Base-by-base conservation (phyloP, 2,888 invertebrate species). In the Lordiphosa fenestrarum region DNA sequence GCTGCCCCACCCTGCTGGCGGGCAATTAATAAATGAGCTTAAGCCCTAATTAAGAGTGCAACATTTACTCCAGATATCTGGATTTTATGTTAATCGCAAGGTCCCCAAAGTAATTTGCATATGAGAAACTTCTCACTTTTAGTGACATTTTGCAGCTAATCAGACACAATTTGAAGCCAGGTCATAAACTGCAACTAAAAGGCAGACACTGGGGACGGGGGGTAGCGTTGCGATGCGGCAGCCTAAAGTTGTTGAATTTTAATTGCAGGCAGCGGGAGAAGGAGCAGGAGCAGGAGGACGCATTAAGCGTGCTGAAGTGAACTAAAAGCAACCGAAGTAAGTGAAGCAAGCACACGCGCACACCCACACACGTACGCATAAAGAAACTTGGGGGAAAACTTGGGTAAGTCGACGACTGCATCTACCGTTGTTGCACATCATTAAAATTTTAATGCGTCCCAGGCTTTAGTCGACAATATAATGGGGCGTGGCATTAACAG, bases 381-480 rank as follows among this genome's bases (percentile, higher is more conserved):
- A 40, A 42, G 23, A 49, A 49, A 42, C 25, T 30, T 21, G 15
- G 13, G 40, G 33, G 37, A 19, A 35, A 41, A 12, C 33, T 12
- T 30, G 41, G 13, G 40, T 13, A 35, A 39, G 35, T 47, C 46
- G 19, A 19, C 40, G 21, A 9, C 50, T 49, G 12, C 57, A 3
- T 30, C 33, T 23, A 25, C n/a, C 19, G 2, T 19, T 68, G 66
- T 58, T 44, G 73, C 77, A 77, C 81, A 68, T 77, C 84, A 83
- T 77, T 77, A 77, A 77, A 83, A 83, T 69, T 76, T 53, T 73
- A 80, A 76, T 83, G 75, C 59, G 63, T 44, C 44, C 66, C 51
- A 47, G 50, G 64, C 44, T 48, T 48, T 38, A 44, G 64, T 37
- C 57, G 70, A 74, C 73, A 81, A 81, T 70, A 67, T 56, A 55